Evolutionary conservation across 2,113 vertebrate species (phyloP).

Genomic region (Stigmatopora nigra): DNA sequence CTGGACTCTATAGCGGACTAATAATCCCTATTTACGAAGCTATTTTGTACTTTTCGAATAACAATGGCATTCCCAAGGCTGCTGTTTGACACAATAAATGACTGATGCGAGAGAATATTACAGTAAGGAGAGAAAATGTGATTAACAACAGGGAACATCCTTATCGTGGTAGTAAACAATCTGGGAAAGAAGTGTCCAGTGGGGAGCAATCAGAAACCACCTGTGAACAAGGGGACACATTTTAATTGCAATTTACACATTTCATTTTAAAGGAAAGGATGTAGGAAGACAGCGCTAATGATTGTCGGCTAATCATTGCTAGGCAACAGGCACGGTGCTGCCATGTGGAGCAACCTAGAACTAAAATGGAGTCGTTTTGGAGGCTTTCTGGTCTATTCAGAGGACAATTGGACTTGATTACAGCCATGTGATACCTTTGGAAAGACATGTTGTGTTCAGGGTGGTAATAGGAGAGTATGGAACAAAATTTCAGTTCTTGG

Average conservation of each 20-base stretch:
- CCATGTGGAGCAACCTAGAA: constrained; percentile 60
- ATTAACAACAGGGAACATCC: constrained; percentile 17
- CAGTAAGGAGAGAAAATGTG: constrained; percentile 18
- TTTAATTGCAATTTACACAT: constrained; percentile 62
- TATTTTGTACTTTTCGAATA: constrained; percentile 12
- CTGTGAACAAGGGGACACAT: constrained; percentile 36
- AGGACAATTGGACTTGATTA: constrained; percentile 45
- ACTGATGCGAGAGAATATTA: constrained; percentile 24
- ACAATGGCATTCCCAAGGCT: constrained; percentile 23
- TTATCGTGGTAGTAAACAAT: constrained; percentile 23
- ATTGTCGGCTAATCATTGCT: constrained; percentile 57
- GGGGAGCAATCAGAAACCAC: constrained; percentile 17
- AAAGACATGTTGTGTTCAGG: constrained; percentile 13
- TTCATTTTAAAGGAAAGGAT: constrained; percentile 38
- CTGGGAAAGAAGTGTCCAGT: constrained; percentile 9
- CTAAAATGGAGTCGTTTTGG: constrained; percentile 34
- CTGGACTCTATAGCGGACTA: not conserved
- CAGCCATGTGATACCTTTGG: constrained; percentile 24
- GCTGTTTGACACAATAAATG: constrained; percentile 8
- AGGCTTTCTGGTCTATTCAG: constrained; percentile 55
- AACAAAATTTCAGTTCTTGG: no score
- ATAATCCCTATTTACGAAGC: not conserved
- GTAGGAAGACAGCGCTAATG: constrained; percentile 22
- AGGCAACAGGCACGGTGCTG: constrained; percentile 59
- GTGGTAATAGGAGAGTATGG: not conserved